Conservation (phyloP, 2,888 invertebrate species). For the Melanostoma scalare region DNA sequence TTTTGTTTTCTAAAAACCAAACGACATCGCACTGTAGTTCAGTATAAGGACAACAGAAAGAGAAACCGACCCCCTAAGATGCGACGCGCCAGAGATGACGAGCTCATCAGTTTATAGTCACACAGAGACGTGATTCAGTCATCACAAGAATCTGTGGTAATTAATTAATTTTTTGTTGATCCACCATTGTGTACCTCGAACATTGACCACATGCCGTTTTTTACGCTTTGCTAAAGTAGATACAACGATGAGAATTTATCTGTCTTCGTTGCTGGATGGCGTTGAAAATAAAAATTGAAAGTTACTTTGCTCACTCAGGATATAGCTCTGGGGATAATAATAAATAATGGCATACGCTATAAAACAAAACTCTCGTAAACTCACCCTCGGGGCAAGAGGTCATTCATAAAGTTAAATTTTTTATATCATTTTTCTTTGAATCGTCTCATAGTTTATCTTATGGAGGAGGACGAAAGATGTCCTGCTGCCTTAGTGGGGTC, state of each 20-base stretch:
- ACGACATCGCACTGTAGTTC: conserved; percentile 3
- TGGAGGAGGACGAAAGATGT: conserved; percentile 36
- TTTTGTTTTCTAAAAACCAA: neutral
- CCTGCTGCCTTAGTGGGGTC: conserved; percentile 47
- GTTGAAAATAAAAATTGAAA: conserved; percentile 35
- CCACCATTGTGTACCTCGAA: conserved; percentile 5
- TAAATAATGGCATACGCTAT: conserved; percentile 70
- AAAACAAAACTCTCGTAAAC: conserved; percentile 70
- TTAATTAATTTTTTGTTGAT: conserved; percentile 59
- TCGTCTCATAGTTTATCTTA: neutral
- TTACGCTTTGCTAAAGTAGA: conserved; percentile 46
- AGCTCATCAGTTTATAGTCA: conserved; percentile 69
- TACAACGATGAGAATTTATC: conserved; percentile 21
- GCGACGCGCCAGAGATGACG: conserved; percentile 58
- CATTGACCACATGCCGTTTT: conserved; percentile 65
- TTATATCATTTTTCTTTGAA: conserved; percentile 32
- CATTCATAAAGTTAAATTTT: conserved; percentile 72
- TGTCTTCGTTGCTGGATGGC: conserved; percentile 4
- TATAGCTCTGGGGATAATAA: conserved; percentile 41
- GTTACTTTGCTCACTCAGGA: conserved; percentile 13
- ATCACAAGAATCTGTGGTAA: conserved; percentile 68
- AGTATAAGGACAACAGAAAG: conserved; percentile 43
- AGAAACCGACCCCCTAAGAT: conserved; percentile 66
- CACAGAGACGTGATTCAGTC: conserved; percentile 71
- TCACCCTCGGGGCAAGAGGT: conserved; percentile 53